phyloP scores from a whole-genome alignment of 2,888 invertebrate species.

The Drosophila prostipennis region DNA sequence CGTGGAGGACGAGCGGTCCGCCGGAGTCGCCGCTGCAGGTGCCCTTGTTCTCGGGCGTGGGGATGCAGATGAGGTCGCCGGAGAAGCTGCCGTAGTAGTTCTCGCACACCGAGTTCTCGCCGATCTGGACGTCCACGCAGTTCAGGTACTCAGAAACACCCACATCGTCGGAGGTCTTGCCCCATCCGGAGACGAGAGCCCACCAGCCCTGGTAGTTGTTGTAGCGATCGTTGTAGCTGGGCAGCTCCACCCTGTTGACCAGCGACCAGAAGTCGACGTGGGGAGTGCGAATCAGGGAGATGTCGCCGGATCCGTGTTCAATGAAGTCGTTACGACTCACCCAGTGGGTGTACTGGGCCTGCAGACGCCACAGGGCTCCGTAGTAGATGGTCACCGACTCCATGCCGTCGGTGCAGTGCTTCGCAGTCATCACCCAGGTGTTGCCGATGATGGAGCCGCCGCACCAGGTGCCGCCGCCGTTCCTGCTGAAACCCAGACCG shows the following conservation, averaged over 20 bases:
- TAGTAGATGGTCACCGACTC: slow-evolving; percentile 61
- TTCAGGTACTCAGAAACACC: slow-evolving; percentile 76
- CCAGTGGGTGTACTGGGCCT: slow-evolving; percentile 62
- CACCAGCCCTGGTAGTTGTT: slow-evolving; percentile 53
- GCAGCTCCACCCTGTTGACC: slow-evolving; percentile 57
- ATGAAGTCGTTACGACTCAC: slow-evolving; percentile 58
- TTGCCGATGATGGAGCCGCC: slow-evolving; percentile 75
- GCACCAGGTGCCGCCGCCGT: slow-evolving; percentile 61
- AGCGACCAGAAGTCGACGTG: slow-evolving; percentile 58
- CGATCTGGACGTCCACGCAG: slow-evolving; percentile 57
- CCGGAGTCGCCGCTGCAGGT: slow-evolving; percentile 84
- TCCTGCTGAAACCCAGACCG: slow-evolving; percentile 61
- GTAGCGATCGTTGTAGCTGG: slow-evolving; percentile 53
- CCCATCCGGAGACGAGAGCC: slow-evolving; percentile 73
- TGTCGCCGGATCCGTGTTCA: slow-evolving; percentile 57
- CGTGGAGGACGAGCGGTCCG: slow-evolving; percentile 72
- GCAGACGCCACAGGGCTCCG: slow-evolving; percentile 65
- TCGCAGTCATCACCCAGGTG: slow-evolving; percentile 74
- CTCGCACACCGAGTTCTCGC: slow-evolving; percentile 77
- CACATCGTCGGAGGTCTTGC: slow-evolving; percentile 51
- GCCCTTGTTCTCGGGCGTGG: slow-evolving; percentile 54
- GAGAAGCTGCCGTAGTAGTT: slow-evolving; percentile 76
- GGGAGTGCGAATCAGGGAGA: slow-evolving; percentile 67
- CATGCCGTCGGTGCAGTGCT: slow-evolving; percentile 70
- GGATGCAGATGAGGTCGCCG: slow-evolving; percentile 36